Base-by-base conservation (phyloP, 2,113 vertebrate genomes). In the Solea solea region DNA sequence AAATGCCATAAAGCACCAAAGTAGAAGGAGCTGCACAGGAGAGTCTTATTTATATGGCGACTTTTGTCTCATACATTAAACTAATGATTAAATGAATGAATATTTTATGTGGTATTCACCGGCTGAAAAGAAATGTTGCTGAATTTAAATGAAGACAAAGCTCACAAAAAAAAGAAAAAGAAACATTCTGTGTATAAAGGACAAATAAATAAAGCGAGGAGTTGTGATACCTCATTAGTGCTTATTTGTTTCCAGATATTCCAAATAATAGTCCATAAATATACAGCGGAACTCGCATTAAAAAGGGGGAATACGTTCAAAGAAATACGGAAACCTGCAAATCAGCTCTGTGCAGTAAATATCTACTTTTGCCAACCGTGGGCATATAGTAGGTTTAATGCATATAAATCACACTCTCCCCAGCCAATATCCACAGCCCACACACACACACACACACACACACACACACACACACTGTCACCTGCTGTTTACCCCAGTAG, bases 321-420 rank as follows among this genome's bases (percentile, higher is more conserved):
- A 16, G 39, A 34, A 60, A 51, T 46, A 61, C 65, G 56, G 16
- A 21, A 41, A 50, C 41, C 64, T 13, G 0, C 41, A 58, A 60
- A 69, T 40, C 14, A 21, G 13, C 41, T 45, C 16, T 34, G 34
- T 34, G 34, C 3, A 34, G 34, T 34, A 34, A 34, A 34, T 34
- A 34, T 34, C 34, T 34, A 34, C 34, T 34, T 34, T 34, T 34
- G 34, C 34, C 5, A 34, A 34, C 34, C 34, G 5, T 34, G 34
- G 53, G 45, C 14, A 49, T 72, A 45, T 39, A 76, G 57, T 21
- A 55, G 70, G 55, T 68, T 57, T 58, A 75, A 75, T 79, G 72
- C 72, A 80, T 66, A 82, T 75, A 79, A 84, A 76, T 82, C 54
- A 64, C 27, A 15, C 25, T 61, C 49, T 67, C 61, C 39, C 52